Conservation (phyloP, 2,888 invertebrate genomes). For the Philhelius pedissequus region DNA sequence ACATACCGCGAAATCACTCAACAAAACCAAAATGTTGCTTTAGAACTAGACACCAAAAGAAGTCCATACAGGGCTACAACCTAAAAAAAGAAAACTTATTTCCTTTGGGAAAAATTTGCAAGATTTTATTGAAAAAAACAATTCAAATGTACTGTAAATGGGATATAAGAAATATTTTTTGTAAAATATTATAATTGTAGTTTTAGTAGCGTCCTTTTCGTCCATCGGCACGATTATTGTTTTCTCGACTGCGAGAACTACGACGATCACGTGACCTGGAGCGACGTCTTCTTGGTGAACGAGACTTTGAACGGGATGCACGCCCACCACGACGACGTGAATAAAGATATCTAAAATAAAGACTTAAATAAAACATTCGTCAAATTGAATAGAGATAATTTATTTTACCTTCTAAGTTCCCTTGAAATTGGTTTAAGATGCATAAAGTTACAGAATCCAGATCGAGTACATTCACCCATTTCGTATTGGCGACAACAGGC, state of each 20-base stretch:
- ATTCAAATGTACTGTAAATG: not conserved
- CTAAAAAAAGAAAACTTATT: too few relatives aligned
- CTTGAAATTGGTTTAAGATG: conserved; percentile 99
- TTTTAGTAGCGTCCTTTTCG: conserved; percentile 72
- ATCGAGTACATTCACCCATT: conserved; percentile 99
- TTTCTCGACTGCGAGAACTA: conserved; percentile 77
- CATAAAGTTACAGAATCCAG: conserved; percentile 99
- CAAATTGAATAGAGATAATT: not conserved
- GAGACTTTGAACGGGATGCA: conserved; percentile 75
- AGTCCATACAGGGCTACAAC: too few relatives aligned
- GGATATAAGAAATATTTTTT: conserved; percentile 22
- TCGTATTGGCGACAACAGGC: conserved; percentile 99
- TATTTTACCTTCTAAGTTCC: conserved; percentile 88
- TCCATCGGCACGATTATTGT: conserved; percentile 71
- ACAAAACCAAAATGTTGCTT: too few relatives aligned
- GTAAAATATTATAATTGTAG: conserved; percentile 22
- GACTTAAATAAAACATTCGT: not conserved
- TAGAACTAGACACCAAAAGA: too few relatives aligned
- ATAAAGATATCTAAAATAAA: conserved; percentile 83
- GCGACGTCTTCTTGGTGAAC: conserved; percentile 76
- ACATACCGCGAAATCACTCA: too few relatives aligned
- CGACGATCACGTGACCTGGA: conserved; percentile 77
- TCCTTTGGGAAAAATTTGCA: not conserved
- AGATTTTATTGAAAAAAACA: conserved; percentile 39
- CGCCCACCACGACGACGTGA: conserved; percentile 84